Percentiles rank a stretch among this genome's conserved stretches.
Evolutionary conservation across 2,888 invertebrate species (phyloP).

Genomic region (Megaustenia siamemsis): DNA sequence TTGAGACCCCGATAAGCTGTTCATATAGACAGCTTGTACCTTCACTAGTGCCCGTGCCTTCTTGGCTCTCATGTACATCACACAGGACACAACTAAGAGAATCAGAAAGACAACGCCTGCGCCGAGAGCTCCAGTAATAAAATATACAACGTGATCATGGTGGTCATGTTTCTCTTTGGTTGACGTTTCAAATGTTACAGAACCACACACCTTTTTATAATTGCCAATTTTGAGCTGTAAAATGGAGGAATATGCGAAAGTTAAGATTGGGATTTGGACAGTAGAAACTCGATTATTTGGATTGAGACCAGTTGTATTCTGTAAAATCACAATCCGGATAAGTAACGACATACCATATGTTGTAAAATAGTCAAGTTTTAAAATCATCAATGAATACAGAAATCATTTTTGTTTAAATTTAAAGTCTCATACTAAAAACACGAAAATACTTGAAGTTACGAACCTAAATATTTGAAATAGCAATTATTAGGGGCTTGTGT

Average conservation of each 20-base stretch:
- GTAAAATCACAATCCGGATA: too few species aligned
- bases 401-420: too few species aligned
- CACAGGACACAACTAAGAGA: constrained; percentile 12
- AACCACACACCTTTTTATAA: not conserved
- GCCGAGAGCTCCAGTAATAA: constrained; percentile 18
- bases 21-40: constrained; percentile 24
- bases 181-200: not conserved
- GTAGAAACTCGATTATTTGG: too few species aligned
- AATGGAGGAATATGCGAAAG: not conserved
- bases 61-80: constrained; percentile 18
- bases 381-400: too few species aligned
- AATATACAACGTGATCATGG: not conserved
- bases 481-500: too few species aligned
- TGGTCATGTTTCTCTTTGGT: not conserved
- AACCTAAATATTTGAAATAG: too few species aligned
- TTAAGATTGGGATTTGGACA: too few species aligned
- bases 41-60: constrained; percentile 5
- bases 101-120: constrained; percentile 1
- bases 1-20: constrained; percentile 29
- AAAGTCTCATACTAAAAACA: too few species aligned
- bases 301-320: too few species aligned
- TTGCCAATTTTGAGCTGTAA: constrained; percentile 35
- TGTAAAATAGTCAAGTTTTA: too few species aligned
- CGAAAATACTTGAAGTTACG: too few species aligned
- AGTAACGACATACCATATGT: too few species aligned